Evolutionary conservation across 2,113 vertebrate species (phyloP).

Genomic region (Hipposideros armiger): DNA sequence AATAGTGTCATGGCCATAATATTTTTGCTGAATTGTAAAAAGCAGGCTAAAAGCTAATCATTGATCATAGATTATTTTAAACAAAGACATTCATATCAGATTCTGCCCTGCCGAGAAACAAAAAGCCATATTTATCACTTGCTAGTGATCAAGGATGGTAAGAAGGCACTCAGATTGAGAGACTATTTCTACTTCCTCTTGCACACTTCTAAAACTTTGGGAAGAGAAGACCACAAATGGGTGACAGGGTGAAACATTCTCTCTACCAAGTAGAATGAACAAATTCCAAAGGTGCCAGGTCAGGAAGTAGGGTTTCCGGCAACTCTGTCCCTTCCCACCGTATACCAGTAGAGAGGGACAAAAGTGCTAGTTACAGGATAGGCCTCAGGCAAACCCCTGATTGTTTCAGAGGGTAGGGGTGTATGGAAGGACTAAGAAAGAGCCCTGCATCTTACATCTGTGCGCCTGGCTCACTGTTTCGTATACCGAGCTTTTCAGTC

Average conservation of each 20-base stretch:
- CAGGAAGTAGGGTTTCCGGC: neutral
- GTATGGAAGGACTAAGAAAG: neutral
- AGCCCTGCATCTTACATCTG: neutral
- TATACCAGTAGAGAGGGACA: neutral
- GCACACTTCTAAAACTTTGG: neutral
- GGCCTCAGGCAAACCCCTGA: neutral
- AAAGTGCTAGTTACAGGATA: neutral
- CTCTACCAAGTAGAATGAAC: neutral
- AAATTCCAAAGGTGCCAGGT: neutral
- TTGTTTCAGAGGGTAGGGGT: neutral
- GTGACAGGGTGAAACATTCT: neutral
- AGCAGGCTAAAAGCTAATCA: neutral
- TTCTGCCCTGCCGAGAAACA: conserved; percentile 19
- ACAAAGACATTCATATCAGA: neutral
- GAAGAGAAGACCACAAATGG: neutral
- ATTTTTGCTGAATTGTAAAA: conserved; percentile 13
- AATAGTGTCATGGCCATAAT: neutral
- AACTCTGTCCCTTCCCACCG: neutral
- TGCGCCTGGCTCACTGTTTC: neutral
- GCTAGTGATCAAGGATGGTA: neutral
- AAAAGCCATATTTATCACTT: neutral
- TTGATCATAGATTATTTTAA: neutral
- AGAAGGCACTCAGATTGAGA: neutral
- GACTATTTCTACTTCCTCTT: neutral
- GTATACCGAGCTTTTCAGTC: neutral